Percentiles rank a stretch among this genome's conserved stretches.
Evolutionary conservation across 2,113 vertebrate genomes (phyloP).

Genomic region (Pseudopodoces humilis): DNA sequence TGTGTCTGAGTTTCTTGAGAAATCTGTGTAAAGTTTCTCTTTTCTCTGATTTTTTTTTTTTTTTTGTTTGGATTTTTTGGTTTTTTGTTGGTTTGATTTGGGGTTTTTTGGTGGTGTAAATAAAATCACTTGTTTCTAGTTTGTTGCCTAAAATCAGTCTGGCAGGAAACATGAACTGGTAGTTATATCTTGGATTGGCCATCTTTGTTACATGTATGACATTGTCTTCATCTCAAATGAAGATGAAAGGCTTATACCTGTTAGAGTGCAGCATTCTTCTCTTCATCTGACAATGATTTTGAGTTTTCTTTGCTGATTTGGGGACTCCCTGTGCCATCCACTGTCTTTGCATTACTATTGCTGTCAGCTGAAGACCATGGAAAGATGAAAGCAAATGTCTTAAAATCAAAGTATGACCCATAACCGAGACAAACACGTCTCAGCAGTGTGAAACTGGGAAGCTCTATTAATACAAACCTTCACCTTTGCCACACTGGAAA

Average conservation of each 20-base stretch:
- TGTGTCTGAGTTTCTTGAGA: neutral
- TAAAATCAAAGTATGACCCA: constrained; percentile 47
- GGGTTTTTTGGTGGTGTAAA: neutral
- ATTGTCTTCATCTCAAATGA: neutral
- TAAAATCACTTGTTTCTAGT: neutral
- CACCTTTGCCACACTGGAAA: neutral
- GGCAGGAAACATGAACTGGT: neutral
- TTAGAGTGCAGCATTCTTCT: neutral
- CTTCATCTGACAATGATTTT: neutral
- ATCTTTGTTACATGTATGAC: neutral
- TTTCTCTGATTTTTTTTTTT: neutral
- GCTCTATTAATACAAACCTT: neutral
- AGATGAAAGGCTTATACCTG: neutral
- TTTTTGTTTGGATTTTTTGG: neutral
- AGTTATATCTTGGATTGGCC: neutral
- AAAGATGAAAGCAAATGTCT: constrained; percentile 13
- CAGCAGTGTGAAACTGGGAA: neutral
- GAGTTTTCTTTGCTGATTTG: neutral
- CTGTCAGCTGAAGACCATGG: neutral
- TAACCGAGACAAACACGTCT: neutral
- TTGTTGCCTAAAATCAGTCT: neutral
- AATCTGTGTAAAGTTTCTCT: neutral
- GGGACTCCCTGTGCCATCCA: neutral
- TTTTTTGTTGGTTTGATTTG: neutral
- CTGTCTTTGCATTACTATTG: neutral